Conservation (phyloP, 1,140 invertebrate species). For the Lineus longissimus region DNA sequence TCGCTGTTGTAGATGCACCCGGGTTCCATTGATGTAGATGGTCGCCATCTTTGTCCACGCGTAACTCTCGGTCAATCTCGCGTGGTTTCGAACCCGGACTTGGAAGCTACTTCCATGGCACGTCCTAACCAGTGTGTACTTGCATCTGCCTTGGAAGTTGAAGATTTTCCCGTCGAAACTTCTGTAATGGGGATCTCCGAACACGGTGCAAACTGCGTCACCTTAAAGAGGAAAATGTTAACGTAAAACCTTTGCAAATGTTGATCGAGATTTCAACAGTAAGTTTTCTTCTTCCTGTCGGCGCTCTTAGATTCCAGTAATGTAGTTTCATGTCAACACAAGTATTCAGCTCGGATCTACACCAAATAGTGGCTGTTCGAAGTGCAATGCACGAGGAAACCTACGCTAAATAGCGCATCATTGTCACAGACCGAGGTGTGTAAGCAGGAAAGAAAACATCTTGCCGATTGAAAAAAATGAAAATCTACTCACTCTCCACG, state of each 20-base stretch:
- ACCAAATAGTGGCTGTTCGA: no score
- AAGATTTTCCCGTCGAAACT: constrained; percentile 90
- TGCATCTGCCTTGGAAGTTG: constrained; percentile 68
- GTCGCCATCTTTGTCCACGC: constrained; percentile 82
- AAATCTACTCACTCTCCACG: constrained; percentile 56
- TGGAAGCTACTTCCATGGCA: constrained; percentile 61
- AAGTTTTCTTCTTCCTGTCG: no score
- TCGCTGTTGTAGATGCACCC: constrained; percentile 77
- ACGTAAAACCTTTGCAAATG: not conserved
- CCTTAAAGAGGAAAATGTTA: constrained; percentile 52
- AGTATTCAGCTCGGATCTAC: no score
- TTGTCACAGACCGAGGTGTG: no score
- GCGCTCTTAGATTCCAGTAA: no score
- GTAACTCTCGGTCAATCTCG: constrained; percentile 69
- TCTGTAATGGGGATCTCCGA: constrained; percentile 87
- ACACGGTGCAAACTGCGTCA: constrained; percentile 83
- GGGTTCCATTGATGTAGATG: constrained; percentile 58
- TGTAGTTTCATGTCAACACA: no score
- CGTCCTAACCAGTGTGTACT: constrained; percentile 50
- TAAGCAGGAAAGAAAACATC: no score
- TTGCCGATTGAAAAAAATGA: no score
- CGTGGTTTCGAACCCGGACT: constrained; percentile 84
- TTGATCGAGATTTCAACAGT: no score
- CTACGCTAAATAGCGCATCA: no score
- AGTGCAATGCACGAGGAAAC: no score